These are phyloP conservation scores for Panurus biarmicus DNA, from an alignment of 2,113 vertebrate genomes.

Conservation along the genomic window DNA sequence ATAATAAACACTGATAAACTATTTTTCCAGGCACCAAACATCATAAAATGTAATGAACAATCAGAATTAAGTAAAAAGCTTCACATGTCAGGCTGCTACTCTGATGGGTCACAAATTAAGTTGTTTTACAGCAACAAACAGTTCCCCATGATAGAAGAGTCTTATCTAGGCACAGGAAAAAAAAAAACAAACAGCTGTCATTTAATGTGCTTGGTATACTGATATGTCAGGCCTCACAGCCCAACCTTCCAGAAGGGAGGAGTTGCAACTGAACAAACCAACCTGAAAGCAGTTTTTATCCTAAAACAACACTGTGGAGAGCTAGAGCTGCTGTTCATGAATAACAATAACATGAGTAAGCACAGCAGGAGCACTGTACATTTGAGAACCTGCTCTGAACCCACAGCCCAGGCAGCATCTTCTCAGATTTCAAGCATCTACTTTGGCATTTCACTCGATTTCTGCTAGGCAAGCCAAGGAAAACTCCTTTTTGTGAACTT, in stretches of 20 bases:
- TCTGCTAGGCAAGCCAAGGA: background rate
- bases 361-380: background rate
- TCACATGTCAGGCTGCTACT: background rate
- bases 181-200: background rate
- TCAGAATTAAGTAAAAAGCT: background rate
- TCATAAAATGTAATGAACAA: background rate
- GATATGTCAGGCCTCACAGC: background rate
- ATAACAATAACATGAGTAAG: background rate
- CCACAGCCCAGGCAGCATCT: background rate
- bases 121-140: background rate
- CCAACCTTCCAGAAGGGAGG: background rate
- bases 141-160: background rate
- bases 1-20: background rate
- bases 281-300: background rate
- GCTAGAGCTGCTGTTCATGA: background rate
- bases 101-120: background rate
- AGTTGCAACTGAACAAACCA: background rate
- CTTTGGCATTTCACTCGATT: background rate
- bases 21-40: background rate
- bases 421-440: background rate
- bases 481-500: background rate
- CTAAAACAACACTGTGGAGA: background rate
- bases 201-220: background rate
- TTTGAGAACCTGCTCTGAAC: background rate
- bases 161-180: background rate